Evolutionary conservation across 2,113 vertebrate genomes (phyloP), one percentile per base, ranked within the genome.

Genomic region (Chlorodrepanis virens): DNA sequence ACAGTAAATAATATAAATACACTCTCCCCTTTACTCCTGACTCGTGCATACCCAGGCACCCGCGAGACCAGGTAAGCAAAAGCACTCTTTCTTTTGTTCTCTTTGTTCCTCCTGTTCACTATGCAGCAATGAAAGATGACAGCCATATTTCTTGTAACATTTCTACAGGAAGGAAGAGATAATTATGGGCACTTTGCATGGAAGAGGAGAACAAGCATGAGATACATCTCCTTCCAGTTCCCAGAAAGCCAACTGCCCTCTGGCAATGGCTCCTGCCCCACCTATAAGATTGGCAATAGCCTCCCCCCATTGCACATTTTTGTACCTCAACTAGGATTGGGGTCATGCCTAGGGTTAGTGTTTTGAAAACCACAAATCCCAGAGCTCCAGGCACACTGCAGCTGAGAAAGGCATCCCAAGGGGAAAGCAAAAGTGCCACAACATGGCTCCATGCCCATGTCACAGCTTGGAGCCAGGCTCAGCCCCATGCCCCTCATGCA

Each of bases 131-230:
- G 91, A 96, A 96, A 96, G 96, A 88, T 93, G 96, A 96, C 96
- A 96, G 95, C 93, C 91, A 93, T 97, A 89, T 93, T 96, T 97
- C 96, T 95, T 93, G 95, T 87, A 92, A 95, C 89, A 42, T 93
- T 97, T 95, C 95, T 91, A 49, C 94, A 96, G 97, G 97, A 97
- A 97, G 77, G 95, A 95, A 90, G 95, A 94, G 91, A 96, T 97
- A 97, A 97, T 96, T 97, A 96, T 94, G 76, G 75, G 85, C 90
- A 89, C 90, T 96, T 90, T 89, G 82, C 78, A 84, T n/a, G 71
- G 74, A 71, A 95, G 92, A 96, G 88, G 59, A 85, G 88, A 93
- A 83, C 0, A 8, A 90, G 74, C 21, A 2, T 1, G 35, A 95
- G 47, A 90, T 80, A 54, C 7, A 1, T 19, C 87, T 89, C 83